phyloP scores from a whole-genome alignment of 2,797 vertebrate genomes.

The Lepus oiostolus region DNA sequence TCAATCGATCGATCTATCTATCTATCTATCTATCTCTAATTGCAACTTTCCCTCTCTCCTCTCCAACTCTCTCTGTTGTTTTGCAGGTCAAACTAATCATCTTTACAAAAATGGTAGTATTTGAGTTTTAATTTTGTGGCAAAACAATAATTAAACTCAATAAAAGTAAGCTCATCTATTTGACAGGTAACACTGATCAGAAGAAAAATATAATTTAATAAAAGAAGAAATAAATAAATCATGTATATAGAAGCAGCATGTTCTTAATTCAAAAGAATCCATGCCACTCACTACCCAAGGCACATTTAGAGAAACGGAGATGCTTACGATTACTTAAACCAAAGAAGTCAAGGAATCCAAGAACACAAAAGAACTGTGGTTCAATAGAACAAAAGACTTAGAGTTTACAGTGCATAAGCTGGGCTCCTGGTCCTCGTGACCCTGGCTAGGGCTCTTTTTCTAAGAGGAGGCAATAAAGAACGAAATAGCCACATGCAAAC shows the following conservation, averaged over 20 bases:
- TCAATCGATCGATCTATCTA: no score
- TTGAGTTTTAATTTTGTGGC: constrained; percentile 44
- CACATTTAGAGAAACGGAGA: constrained; percentile 8
- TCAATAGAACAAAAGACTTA: not conserved
- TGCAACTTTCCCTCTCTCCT: no score
- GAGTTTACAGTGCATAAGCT: not conserved
- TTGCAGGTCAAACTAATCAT: no score
- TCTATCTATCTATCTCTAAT: no score
- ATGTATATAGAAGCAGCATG: not conserved
- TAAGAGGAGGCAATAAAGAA: not conserved
- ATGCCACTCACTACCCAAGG: no score
- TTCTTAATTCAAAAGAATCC: not conserved
- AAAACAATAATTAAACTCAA: constrained; percentile 3
- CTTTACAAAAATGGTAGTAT: not conserved
- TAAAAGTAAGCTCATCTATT: constrained; percentile 10
- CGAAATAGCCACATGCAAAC: not conserved
- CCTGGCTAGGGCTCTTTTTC: not conserved
- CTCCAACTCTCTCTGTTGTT: no score
- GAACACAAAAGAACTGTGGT: not conserved
- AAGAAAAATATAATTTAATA: constrained; percentile 8
- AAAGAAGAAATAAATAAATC: not conserved
- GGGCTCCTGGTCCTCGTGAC: not conserved
- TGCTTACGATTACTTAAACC: not conserved
- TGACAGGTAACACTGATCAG: not conserved
- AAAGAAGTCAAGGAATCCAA: not conserved